Evolutionary conservation across 2,113 vertebrate species (phyloP), one percentile per base, ranked within the genome.

Genomic region (Columba janthina): DNA sequence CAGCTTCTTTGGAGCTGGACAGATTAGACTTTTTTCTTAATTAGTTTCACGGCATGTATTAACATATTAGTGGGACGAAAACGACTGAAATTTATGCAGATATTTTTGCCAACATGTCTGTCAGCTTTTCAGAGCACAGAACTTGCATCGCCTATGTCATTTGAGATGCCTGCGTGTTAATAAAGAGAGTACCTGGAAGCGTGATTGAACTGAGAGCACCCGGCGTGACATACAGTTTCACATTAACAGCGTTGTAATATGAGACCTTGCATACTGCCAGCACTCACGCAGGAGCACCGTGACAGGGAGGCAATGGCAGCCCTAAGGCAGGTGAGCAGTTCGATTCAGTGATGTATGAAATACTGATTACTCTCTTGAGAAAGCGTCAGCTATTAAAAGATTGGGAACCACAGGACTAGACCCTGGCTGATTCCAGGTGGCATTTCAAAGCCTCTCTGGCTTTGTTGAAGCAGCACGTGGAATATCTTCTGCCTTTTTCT

Each of bases 231-330:
- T 3, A 21, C 21, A 69, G 90, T 71, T 67, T 64, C 54, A 58
- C 18, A 1, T 69, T 20, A 61, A 26, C 18, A 42, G 50, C 44
- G 32, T 6, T 80, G 71, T 80, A 66, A 73, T 15, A 32, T 0
- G 4, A 93, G 57, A 65, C 61, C 32, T 51, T 46, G 36, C 51
- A 51, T 56, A 17, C 44, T 31, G 42, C 38, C 51, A 57, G 9
- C 36, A 57, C 25, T 32, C 21, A 8, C 62, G 57, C 29, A 67
- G 0, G 15, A 91, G 28, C 46, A n/a, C 32, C 0, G 0, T 14
- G 69, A 71, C 2, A 6, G 21, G 46, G 10, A 83, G 31, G 15
- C 0, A 2, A 38, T 54, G 69, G 80, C 61, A 91, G 56, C 57
- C 60, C 65, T 34, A 69, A 46, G 48, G 32, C 75, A 86, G 89